Percentiles rank a stretch among this genome's conserved stretches.
These are phyloP conservation scores for Dasyurus viverrinus DNA, from an alignment of 2,113 vertebrate species.

Conservation along the genomic window DNA sequence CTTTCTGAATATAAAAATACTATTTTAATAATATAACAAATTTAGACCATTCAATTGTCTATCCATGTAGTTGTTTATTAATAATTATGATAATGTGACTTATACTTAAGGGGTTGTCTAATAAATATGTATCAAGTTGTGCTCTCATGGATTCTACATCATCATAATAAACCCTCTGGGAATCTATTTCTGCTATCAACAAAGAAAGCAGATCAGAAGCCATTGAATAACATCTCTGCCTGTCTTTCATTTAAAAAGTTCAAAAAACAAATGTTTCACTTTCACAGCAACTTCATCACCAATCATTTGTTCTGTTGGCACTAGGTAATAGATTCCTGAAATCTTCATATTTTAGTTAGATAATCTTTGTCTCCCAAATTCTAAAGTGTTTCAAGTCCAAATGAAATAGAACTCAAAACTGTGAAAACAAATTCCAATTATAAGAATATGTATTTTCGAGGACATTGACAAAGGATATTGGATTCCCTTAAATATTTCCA, in stretches of 20 bases:
- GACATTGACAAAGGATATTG: background rate
- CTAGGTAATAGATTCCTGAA: slow-evolving; percentile 25
- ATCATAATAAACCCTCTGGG: slow-evolving; percentile 29
- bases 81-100: background rate
- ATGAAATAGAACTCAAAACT: slow-evolving; percentile 17
- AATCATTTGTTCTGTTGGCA: background rate
- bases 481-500: background rate
- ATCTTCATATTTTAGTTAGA: background rate
- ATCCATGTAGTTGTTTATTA: background rate
- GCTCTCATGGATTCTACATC: slow-evolving; percentile 28
- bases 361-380: slow-evolving; percentile 18
- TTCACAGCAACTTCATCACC: background rate
- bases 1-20: slow-evolving; percentile 27
- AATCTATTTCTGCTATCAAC: slow-evolving; percentile 20
- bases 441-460: background rate
- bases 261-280: background rate
- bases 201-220: slow-evolving; percentile 22
- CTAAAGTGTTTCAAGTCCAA: background rate
- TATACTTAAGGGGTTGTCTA: background rate
- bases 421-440: background rate
- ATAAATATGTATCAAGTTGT: slow-evolving; percentile 20
- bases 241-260: slow-evolving; percentile 34
- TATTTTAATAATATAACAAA: background rate
- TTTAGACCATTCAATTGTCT: background rate
- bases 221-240: background rate